phyloP scores from a whole-genome alignment of 2,113 vertebrate species.

The Lepisosteus osseus region DNA sequence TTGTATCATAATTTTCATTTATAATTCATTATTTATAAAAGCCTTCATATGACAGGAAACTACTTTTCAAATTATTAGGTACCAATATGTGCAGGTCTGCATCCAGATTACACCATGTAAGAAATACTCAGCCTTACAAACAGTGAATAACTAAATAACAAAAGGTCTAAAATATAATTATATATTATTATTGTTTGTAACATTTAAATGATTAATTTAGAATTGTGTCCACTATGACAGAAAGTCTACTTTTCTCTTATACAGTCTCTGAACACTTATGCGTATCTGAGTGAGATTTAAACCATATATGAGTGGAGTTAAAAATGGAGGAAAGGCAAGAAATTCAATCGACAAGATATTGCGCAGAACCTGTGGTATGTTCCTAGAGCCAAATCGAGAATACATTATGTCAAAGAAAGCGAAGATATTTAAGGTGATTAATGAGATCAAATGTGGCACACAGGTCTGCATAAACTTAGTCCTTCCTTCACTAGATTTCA shows the following conservation, averaged over 20 bases:
- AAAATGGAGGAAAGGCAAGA: slow-evolving; percentile 6
- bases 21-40: too few relatives aligned
- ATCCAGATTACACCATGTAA: too few relatives aligned
- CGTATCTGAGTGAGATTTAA: slow-evolving; percentile 1
- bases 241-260: background rate
- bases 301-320: slow-evolving; percentile 8
- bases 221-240: too few relatives aligned
- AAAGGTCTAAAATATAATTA: too few relatives aligned
- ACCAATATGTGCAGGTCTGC: too few relatives aligned
- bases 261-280: background rate
- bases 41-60: too few relatives aligned
- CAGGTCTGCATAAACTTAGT: slow-evolving; percentile 9
- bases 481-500: background rate
- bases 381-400: background rate
- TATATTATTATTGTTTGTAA: too few relatives aligned
- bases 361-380: background rate
- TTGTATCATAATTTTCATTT: too few relatives aligned
- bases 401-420: background rate
- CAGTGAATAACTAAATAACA: too few relatives aligned
- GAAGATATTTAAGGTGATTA: background rate
- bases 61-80: too few relatives aligned
- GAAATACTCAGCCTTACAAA: too few relatives aligned
- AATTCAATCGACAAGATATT: slow-evolving; percentile 1
- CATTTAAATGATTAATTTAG: too few relatives aligned
- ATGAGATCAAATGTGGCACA: background rate